Conservation (phyloP, 1,140 invertebrate genomes). For the Drosophila insularis region DNA sequence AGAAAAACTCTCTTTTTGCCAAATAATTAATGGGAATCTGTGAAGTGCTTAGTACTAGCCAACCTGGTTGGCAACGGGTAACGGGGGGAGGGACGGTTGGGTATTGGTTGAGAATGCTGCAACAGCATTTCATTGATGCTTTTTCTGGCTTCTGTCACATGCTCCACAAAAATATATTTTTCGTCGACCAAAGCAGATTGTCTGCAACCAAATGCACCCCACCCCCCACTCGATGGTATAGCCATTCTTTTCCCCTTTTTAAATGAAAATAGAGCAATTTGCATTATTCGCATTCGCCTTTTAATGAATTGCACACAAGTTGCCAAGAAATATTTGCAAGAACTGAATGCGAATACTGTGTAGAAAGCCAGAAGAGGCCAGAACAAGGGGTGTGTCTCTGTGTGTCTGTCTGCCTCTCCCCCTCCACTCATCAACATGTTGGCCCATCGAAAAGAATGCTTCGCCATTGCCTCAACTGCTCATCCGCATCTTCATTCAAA, state of each 20-base stretch:
- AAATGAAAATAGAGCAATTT: slow-evolving; percentile 74
- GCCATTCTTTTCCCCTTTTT: slow-evolving; percentile 35
- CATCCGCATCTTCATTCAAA: slow-evolving; percentile 40
- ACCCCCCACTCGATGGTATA: neutral
- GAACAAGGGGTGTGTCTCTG: neutral
- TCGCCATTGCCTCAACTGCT: neutral
- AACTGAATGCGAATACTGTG: neutral
- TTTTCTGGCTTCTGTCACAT: slow-evolving; percentile 27
- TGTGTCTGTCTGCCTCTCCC: neutral
- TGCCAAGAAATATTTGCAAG: slow-evolving; percentile 61
- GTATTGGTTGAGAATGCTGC: slow-evolving; percentile 7
- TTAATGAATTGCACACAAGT: slow-evolving; percentile 75
- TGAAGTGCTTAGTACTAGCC: neutral
- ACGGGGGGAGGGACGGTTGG: neutral
- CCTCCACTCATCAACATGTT: neutral
- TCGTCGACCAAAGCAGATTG: slow-evolving; percentile 62
- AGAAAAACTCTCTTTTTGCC: neutral
- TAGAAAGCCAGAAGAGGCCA: no score
- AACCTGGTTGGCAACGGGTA: neutral
- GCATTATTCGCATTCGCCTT: slow-evolving; percentile 74
- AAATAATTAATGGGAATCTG: slow-evolving; percentile 4
- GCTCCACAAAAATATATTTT: slow-evolving; percentile 68
- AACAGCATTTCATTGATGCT: slow-evolving; percentile 55
- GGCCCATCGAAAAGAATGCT: neutral
- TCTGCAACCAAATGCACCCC: slow-evolving; percentile 36